Evolutionary conservation across 23 tunicate species (phyloP), one percentile per base, ranked within the genome.

Genomic region (Ciona savignyi): DNA sequence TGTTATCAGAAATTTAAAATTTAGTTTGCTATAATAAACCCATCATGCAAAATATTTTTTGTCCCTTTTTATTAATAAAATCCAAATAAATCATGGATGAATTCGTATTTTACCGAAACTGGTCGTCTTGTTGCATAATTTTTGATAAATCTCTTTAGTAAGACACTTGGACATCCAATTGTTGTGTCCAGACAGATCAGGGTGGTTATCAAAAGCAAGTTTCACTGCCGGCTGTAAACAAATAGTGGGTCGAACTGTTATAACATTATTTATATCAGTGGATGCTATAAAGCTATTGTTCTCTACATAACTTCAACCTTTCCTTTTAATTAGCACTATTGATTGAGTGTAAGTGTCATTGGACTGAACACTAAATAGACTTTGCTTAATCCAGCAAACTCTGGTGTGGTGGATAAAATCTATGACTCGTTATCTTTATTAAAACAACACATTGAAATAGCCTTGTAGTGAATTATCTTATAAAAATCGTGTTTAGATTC

Each of bases 121-220:
- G 22, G 98, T 92, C 48, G 31, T 92, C 65, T 80, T 85, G 77
- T 80, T 83, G 63, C 80, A 79, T 32, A 92, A 80, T 15, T 76
- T 81, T 1, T 64, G 62, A 65, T 80, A 92, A 20, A 85, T 87
- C 65, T 85, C 92, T 48, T 86, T 86, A 25, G 98, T 92, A 66
- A 92, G 62, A 51, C 85, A 81, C 70, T 85, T 92, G 1, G 98
- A 83, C 98, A 92, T 92, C 92, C 92, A 85, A 87, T 92, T 92
- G 93, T 66, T 92, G 76, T 92, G 98, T 70, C 77, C 63, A 60
- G 95, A 80, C 29, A 87, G 74, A 60, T 87, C 95, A 27, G 95
- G 95, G 74, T 68, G 80, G 69, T 81, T 77, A 35, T 81, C 95
- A 35, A 71, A 75, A 0, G 95, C 64, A 27, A 30, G 73, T 68